These are phyloP conservation scores for Campopleginae sp. DNA, from an alignment of 2,888 invertebrate genomes.

Conservation along the genomic window DNA sequence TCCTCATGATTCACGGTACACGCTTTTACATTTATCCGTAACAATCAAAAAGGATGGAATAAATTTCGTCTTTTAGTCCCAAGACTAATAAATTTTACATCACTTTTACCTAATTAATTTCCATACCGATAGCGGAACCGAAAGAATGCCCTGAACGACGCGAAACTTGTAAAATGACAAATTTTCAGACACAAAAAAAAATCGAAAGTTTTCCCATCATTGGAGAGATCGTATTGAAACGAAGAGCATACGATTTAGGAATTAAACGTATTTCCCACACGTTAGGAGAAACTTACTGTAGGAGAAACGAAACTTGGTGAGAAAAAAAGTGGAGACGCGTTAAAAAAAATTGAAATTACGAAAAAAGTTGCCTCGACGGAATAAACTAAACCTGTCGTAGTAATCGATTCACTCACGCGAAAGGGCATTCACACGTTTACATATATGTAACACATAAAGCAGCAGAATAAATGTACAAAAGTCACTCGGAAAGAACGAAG, in stretches of 20 bases:
- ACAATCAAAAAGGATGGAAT: neutral
- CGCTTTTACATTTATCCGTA: slow-evolving; percentile 1
- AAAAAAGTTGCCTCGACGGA: slow-evolving; percentile 1
- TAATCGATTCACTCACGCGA: slow-evolving; percentile 30
- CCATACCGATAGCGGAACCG: neutral
- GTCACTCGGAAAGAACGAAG: slow-evolving; percentile 31
- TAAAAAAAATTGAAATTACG: neutral
- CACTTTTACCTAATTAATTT: neutral
- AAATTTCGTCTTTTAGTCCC: neutral
- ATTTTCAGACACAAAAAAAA: neutral
- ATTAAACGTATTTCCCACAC: neutral
- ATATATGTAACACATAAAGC: slow-evolving; percentile 26
- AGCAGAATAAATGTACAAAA: slow-evolving; percentile 60
- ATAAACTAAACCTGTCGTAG: slow-evolving; percentile 23
- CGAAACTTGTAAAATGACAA: neutral
- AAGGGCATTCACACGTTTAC: slow-evolving; percentile 18
- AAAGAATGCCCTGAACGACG: neutral
- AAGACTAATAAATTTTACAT: neutral
- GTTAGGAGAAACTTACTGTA: no score
- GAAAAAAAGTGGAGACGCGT: no score
- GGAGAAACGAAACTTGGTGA: neutral
- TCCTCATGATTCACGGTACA: neutral
- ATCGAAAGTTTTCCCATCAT: neutral
- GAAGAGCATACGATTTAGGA: neutral
- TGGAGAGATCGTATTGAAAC: neutral